A percentile compares a stretch with the other conserved stretches of the same genome.
phyloP scores from a whole-genome alignment of 2,797 vertebrate species.

The Carcharodon carcharias region DNA sequence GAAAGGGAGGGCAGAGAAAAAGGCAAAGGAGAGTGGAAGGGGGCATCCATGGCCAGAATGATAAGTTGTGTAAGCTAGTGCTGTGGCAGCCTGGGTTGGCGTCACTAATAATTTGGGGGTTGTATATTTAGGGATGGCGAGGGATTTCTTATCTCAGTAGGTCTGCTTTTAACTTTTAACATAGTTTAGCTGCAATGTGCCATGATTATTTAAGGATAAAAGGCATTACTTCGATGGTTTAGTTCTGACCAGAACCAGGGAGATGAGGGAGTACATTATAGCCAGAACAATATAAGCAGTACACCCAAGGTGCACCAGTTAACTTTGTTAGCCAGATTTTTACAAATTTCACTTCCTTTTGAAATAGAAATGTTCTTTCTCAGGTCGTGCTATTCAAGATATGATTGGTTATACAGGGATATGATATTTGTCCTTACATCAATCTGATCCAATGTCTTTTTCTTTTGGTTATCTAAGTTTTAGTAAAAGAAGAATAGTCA shows the following conservation, averaged over 20 bases:
- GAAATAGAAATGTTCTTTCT: not conserved
- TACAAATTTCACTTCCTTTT: not conserved
- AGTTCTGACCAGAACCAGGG: not conserved
- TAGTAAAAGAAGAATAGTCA: not conserved
- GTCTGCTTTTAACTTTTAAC: not conserved
- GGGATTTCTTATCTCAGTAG: not conserved
- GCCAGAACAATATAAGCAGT: not conserved
- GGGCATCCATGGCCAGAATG: not conserved
- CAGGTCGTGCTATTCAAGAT: not conserved
- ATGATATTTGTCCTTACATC: not conserved
- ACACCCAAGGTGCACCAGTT: not conserved
- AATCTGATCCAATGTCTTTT: not conserved
- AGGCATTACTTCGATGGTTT: not conserved
- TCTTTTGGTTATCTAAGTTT: not conserved
- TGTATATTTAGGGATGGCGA: not conserved
- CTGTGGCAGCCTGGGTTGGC: not conserved
- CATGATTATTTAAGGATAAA: not conserved
- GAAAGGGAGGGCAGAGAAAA: not conserved
- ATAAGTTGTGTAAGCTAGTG: not conserved
- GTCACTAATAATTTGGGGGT: not conserved
- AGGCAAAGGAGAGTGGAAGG: not conserved
- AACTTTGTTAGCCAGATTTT: not conserved
- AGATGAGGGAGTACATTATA: not conserved
- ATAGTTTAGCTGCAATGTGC: not conserved
- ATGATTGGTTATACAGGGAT: not conserved